phyloP scores from a whole-genome alignment of 2,888 invertebrate genomes.

The Drosophila atroscutellata region DNA sequence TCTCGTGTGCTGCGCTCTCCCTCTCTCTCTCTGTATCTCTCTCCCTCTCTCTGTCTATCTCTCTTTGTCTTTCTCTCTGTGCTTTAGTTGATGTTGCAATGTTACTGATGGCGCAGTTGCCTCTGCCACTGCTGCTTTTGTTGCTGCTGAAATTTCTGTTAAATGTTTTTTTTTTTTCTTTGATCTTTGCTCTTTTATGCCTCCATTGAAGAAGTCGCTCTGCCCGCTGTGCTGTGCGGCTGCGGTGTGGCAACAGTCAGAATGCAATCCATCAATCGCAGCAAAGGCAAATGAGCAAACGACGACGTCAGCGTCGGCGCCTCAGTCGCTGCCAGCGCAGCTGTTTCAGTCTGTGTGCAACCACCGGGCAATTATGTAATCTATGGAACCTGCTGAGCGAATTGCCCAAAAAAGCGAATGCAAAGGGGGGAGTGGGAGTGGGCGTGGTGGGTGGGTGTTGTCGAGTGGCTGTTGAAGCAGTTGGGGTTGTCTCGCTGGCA shows the following conservation, averaged over 20 bases:
- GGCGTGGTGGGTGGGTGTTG: background rate
- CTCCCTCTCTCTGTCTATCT: constrained; percentile 2
- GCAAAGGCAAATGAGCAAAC: constrained; percentile 25
- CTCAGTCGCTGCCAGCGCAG: background rate
- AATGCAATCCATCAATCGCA: constrained; percentile 75
- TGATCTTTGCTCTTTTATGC: constrained; percentile 58
- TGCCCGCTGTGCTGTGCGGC: constrained; percentile 16
- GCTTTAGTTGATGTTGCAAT: constrained; percentile 63
- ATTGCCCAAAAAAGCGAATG: constrained; percentile 23
- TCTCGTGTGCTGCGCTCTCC: constrained; percentile 16
- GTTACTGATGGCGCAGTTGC: constrained; percentile 46
- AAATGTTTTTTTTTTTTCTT: constrained; percentile 53
- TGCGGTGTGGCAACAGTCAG: constrained; percentile 66
- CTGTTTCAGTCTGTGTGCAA: constrained; percentile 34
- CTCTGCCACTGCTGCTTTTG: constrained; percentile 26
- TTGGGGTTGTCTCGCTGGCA: background rate
- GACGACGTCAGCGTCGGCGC: constrained; percentile 10
- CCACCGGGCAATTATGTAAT: constrained; percentile 60
- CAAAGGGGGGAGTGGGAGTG: background rate
- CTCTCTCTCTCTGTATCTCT: background rate
- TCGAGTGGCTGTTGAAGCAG: background rate
- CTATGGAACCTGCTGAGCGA: constrained; percentile 44
- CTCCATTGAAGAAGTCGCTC: constrained; percentile 5
- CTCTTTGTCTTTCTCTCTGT: constrained; percentile 6
- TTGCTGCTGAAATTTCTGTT: constrained; percentile 45